phyloP scores from a whole-genome alignment of 1,140 invertebrate species.

The Dryas iulia region DNA sequence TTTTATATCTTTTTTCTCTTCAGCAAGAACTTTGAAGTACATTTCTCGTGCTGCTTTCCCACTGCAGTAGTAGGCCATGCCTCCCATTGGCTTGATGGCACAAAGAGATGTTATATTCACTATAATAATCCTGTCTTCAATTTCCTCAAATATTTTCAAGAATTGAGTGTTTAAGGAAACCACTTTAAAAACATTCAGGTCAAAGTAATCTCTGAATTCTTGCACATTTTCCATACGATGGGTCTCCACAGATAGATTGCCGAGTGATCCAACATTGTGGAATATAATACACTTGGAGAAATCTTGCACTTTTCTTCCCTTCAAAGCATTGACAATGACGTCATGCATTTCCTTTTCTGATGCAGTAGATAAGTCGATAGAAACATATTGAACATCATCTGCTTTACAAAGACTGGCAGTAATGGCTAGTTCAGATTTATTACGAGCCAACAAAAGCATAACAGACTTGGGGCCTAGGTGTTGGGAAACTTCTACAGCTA shows the following conservation, averaged over 20 bases:
- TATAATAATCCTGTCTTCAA: slow-evolving; percentile 79
- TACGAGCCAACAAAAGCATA: slow-evolving; percentile 89
- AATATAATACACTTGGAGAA: slow-evolving; percentile 89
- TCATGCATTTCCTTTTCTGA: slow-evolving; percentile 74
- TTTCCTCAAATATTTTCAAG: slow-evolving; percentile 84
- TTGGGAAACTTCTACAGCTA: slow-evolving; percentile 86
- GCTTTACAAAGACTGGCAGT: slow-evolving; percentile 81
- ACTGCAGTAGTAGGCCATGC: slow-evolving; percentile 89
- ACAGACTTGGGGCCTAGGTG: slow-evolving; percentile 83
- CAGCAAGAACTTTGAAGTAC: slow-evolving; percentile 92
- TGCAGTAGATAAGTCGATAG: slow-evolving; percentile 82
- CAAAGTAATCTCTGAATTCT: slow-evolving; percentile 85
- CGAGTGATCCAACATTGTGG: slow-evolving; percentile 94
- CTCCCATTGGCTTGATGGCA: slow-evolving; percentile 88
- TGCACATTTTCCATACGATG: slow-evolving; percentile 82
- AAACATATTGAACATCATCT: slow-evolving; percentile 78
- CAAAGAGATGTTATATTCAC: slow-evolving; percentile 94
- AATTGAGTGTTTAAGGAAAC: slow-evolving; percentile 90
- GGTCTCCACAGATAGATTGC: slow-evolving; percentile 85
- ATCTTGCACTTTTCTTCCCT: slow-evolving; percentile 57
- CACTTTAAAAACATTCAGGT: slow-evolving; percentile 90
- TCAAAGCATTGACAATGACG: slow-evolving; percentile 72
- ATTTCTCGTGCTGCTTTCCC: slow-evolving; percentile 96
- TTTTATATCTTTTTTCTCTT: slow-evolving; percentile 87
- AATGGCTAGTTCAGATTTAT: slow-evolving; percentile 82